phyloP scores from a whole-genome alignment of 37 sponge, comb jelly and placozoan genomes.

The Halichondria panicea region DNA sequence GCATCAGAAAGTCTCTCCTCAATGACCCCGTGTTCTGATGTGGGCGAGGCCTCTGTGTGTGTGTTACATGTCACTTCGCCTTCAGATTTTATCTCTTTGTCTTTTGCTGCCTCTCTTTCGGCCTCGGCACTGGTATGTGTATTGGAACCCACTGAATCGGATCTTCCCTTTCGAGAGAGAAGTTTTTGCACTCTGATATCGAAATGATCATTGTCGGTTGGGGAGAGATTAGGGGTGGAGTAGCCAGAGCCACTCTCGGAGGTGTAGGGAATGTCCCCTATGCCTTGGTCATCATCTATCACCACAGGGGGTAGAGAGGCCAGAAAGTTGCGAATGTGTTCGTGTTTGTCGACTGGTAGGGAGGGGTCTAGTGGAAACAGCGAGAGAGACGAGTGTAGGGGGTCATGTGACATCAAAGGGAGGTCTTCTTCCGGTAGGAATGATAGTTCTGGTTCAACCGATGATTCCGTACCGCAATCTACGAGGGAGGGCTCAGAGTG shows the following conservation, averaged over 20 bases:
- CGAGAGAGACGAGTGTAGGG: neutral
- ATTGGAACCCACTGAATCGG: too few relatives aligned
- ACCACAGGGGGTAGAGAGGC: slow-evolving; percentile 31
- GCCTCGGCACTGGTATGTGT: too few relatives aligned
- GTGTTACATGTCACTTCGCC: too few relatives aligned
- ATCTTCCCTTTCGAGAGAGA: too few relatives aligned
- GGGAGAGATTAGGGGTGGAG: slow-evolving; percentile 64
- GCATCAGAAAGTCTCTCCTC: too few relatives aligned
- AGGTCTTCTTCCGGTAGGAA: slow-evolving; percentile 3
- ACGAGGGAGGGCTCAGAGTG: slow-evolving; percentile 68
- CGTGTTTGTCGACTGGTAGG: slow-evolving; percentile 37
- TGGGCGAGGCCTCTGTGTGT: too few relatives aligned
- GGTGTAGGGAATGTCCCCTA: slow-evolving; percentile 34
- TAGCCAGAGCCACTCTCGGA: slow-evolving; percentile 54
- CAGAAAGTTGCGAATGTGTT: slow-evolving; percentile 34
- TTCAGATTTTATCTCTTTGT: too few relatives aligned
- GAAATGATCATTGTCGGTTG: slow-evolving; percentile 56
- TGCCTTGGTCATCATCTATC: slow-evolving; percentile 52
- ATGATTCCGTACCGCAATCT: neutral
- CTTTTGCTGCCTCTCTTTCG: too few relatives aligned
- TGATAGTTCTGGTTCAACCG: neutral
- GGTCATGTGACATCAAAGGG: neutral
- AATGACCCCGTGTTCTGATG: too few relatives aligned
- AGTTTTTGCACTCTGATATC: neutral
- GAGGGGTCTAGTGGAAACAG: slow-evolving; percentile 1